These are phyloP conservation scores for Odontomachus brunneus DNA, from an alignment of 1,140 invertebrate genomes.

Conservation along the genomic window DNA sequence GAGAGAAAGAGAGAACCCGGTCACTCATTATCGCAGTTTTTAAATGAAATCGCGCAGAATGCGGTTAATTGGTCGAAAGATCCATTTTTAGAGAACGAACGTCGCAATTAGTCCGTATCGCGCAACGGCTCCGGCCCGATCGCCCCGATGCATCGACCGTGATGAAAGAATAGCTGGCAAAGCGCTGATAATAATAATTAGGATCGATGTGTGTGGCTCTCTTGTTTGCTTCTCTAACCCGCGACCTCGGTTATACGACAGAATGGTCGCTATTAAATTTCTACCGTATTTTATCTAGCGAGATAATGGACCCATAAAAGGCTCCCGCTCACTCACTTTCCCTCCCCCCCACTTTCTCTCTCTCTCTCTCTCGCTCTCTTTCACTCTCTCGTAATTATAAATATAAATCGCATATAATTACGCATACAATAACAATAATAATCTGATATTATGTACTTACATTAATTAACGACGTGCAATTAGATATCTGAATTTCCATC, in stretches of 20 bases:
- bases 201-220: slow-evolving; percentile 66
- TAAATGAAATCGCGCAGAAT: slow-evolving; percentile 39
- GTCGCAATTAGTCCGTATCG: slow-evolving; percentile 51
- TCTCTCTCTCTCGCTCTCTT: too few species aligned
- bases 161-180: slow-evolving; percentile 67
- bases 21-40: slow-evolving; percentile 49
- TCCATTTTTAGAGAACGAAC: slow-evolving; percentile 54
- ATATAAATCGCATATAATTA: background rate
- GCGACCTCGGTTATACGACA: slow-evolving; percentile 48
- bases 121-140: slow-evolving; percentile 6
- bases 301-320: slow-evolving; percentile 63
- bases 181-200: slow-evolving; percentile 71
- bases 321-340: background rate
- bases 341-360: background rate
- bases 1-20: background rate
- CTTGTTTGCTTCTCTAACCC: slow-evolving; percentile 73
- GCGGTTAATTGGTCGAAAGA: slow-evolving; percentile 41
- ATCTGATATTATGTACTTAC: too few species aligned
- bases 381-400: background rate
- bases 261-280: slow-evolving; percentile 54
- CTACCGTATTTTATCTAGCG: slow-evolving; percentile 50
- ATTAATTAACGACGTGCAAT: background rate
- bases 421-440: too few species aligned
- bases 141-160: slow-evolving; percentile 60
- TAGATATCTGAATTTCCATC: background rate